Percentiles rank a stretch among this genome's conserved stretches.
These are phyloP conservation scores for Phoenicopterus ruber DNA, from an alignment of 2,113 vertebrate genomes.

Conservation along the genomic window DNA sequence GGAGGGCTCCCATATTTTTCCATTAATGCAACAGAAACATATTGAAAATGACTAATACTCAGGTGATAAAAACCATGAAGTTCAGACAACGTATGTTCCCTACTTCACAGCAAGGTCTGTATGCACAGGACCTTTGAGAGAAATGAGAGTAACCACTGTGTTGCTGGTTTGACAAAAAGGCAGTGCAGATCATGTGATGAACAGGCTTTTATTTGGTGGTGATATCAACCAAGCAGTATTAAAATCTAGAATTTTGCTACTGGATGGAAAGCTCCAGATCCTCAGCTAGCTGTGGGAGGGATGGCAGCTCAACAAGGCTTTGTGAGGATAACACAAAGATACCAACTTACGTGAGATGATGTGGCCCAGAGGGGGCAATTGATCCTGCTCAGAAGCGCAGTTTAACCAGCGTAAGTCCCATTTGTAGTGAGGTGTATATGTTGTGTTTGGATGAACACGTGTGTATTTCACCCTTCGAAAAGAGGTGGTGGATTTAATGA, in stretches of 20 bases:
- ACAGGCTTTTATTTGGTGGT: neutral
- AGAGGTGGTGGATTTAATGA: neutral
- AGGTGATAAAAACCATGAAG: neutral
- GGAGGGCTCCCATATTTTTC: constrained; percentile 51
- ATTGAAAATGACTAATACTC: constrained; percentile 7
- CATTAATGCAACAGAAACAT: constrained; percentile 37
- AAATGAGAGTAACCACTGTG: neutral
- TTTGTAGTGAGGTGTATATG: neutral
- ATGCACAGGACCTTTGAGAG: neutral
- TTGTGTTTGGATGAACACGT: rapidly evolving
- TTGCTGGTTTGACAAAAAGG: neutral
- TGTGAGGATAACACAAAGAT: neutral
- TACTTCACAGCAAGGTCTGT: neutral
- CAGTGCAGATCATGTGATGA: neutral
- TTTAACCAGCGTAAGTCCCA: neutral
- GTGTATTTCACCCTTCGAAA: neutral
- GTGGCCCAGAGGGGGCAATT: neutral
- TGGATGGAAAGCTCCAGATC: neutral
- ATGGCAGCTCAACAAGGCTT: neutral
- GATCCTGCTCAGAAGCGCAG: neutral
- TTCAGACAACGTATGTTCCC: neutral
- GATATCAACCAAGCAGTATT: neutral
- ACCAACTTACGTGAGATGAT: neutral
- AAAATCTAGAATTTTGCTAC: neutral
- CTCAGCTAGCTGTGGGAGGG: neutral